Evolutionary conservation across 1,140 invertebrate species (phyloP), one percentile per base, ranked within the genome.

Genomic region (Diachasma alloeum): DNA sequence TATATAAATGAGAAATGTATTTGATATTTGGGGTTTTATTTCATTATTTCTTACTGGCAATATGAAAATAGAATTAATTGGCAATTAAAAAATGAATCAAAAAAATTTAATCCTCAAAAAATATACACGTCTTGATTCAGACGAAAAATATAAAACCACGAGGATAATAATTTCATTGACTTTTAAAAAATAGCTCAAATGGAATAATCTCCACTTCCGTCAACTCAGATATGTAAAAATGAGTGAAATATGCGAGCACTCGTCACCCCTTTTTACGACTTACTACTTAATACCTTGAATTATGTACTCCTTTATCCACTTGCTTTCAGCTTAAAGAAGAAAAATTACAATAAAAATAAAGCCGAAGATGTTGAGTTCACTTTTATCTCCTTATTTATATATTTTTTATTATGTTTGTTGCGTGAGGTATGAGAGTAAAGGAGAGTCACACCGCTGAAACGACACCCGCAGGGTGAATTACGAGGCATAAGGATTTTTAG

Each of bases 381-480:
- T 42, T n/a, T 46, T 46, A 63, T 39, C 24, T 74, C 31, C 9
- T 70, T 76, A 22, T 73, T 67, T 39, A 56, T 71, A n/a, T 63
- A 15, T 26, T 36, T 39, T 11, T 72, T 44, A 63, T 46, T 11
- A 15, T 73, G 72, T 77, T 73, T 70, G n/a, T 78, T 56, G 76
- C 70, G 76, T 75, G 75, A 77, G 53, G 39, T 77, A 72, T 56
- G n/a, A 59, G 44, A 72, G 17, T 63, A 72, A 72, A 59, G 22
- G 24, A 75, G 17, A 53, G 24, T 69, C 15, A 37, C 46, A 36
- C 56, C 56, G 67, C 17, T 75, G 69, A 76, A 76, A 72, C 36
- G 75, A 66, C 48, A 72, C 70, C 70, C 76, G 70, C 63, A 15
- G 72, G 46, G 76, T 68, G 46, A 77, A 73, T 73, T 76, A 71